phyloP scores from a whole-genome alignment of 2,888 invertebrate species.

The Penaeus monodon region DNA sequence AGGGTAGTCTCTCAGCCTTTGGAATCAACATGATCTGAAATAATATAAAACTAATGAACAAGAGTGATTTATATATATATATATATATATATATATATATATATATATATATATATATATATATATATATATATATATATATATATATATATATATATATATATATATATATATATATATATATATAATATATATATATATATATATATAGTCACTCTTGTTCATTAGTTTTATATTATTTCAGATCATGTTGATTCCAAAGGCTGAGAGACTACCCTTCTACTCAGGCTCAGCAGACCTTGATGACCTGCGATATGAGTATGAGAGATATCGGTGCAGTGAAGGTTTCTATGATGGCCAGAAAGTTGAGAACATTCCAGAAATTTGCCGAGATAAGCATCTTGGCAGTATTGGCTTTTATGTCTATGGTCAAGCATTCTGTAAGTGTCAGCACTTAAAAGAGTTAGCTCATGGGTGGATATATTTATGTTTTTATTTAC shows the following conservation, averaged over 20 bases:
- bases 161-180: too few relatives aligned
- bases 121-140: too few relatives aligned
- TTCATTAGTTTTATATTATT: conserved; percentile 4
- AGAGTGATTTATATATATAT: too few relatives aligned
- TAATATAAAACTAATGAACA: neutral
- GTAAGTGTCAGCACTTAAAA: conserved; percentile 71
- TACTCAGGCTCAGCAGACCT: conserved; percentile 78
- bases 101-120: too few relatives aligned
- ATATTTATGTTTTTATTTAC: neutral
- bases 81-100: too few relatives aligned
- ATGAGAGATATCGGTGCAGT: conserved; percentile 83
- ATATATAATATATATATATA: too few relatives aligned
- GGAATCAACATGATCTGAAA: conserved; percentile 84
- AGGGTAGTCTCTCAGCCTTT: conserved; percentile 81
- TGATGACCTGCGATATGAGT: conserved; percentile 80
- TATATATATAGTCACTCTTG: too few relatives aligned
- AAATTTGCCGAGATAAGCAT: conserved; percentile 83
- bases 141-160: too few relatives aligned
- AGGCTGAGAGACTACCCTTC: conserved; percentile 83
- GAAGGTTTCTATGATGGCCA: conserved; percentile 76
- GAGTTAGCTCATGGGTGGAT: neutral
- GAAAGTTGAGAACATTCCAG: conserved; percentile 72
- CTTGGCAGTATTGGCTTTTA: conserved; percentile 88
- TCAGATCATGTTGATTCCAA: conserved; percentile 85
- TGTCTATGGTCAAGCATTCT: conserved; percentile 85